phyloP scores from a whole-genome alignment of 1,140 invertebrate species.

The Microvelia longipes region DNA sequence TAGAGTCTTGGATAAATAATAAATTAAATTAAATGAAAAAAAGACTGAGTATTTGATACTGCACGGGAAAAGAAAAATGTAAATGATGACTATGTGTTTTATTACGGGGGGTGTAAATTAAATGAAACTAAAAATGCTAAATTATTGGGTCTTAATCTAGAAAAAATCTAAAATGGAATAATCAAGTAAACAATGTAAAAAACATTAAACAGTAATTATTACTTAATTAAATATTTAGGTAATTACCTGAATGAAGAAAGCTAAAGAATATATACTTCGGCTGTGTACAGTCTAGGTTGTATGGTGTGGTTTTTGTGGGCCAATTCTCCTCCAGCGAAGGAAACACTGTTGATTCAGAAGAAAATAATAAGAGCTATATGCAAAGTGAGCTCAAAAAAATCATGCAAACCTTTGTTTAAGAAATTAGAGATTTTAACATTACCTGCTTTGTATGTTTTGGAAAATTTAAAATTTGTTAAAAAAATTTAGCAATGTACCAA shows the following conservation, averaged over 20 bases:
- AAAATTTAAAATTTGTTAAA: neutral
- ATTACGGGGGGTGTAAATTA: neutral
- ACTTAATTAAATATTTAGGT: neutral
- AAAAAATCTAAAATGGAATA: neutral
- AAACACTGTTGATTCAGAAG: neutral
- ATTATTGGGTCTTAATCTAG: neutral
- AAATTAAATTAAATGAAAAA: neutral
- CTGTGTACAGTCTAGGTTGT: neutral
- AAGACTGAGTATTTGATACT: neutral
- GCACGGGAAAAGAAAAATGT: neutral
- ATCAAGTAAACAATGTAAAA: neutral
- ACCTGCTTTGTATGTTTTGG: neutral
- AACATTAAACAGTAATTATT: neutral
- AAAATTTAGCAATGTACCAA: neutral
- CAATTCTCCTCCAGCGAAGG: neutral
- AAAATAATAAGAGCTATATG: neutral
- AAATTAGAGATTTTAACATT: neutral
- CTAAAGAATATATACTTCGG: neutral
- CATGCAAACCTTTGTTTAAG: neutral
- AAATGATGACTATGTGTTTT: neutral
- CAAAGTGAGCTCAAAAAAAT: neutral
- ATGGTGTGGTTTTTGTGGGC: neutral
- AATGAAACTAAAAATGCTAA: neutral
- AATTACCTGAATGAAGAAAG: neutral
- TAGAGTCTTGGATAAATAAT: neutral